Evolutionary conservation across 2,113 vertebrate genomes (phyloP), one percentile per base, ranked within the genome.

Genomic region (Nannospalax galili): DNA sequence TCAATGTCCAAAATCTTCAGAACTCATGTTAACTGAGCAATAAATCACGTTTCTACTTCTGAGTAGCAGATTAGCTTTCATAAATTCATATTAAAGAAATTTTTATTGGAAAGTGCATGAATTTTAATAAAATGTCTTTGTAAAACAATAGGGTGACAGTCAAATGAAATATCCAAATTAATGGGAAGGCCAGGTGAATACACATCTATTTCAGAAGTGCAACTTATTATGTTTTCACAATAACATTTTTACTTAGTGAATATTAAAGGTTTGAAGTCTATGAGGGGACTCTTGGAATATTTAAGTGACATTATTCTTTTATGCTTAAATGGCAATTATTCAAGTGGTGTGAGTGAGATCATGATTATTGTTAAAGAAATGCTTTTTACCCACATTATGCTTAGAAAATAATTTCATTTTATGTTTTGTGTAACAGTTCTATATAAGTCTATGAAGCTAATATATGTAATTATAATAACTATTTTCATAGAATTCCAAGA

Each of bases 211-310:
- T 48, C 79, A 73, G 64, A 7, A 77, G 52, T 24, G n/a, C 62
- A 65, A 81, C 78, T 95, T 93, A 90, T 48, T 86, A 77, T 52
- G 79, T 88, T 86, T 94, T 70, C 77, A 81, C 30, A 84, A 90
- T 62, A 67, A 30, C 26, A 78, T 86, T 90, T 98, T 96, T 87
- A 94, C 96, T 92, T 58, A 88, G 42, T 65, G 69, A 86, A 88
- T 4, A 88, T 28, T 42, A 62, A 86, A 94, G 67, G 3, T 80
- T 79, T 92, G 32, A 92, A 91, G 95, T 92, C 4, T 73, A 88
- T 2, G 77, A 85, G 0, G 2, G 74, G 24, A 88, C 52, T 52
- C 90, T 0, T 88, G 77, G 65, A 95, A 95, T 90, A 90, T 94
- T 70, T 96, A 96, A 96, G 84, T 67, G 42, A 45, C n/a, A 87